These are phyloP conservation scores for Oryzias javanicus DNA, from an alignment of 2,113 vertebrate genomes.

Conservation along the genomic window DNA sequence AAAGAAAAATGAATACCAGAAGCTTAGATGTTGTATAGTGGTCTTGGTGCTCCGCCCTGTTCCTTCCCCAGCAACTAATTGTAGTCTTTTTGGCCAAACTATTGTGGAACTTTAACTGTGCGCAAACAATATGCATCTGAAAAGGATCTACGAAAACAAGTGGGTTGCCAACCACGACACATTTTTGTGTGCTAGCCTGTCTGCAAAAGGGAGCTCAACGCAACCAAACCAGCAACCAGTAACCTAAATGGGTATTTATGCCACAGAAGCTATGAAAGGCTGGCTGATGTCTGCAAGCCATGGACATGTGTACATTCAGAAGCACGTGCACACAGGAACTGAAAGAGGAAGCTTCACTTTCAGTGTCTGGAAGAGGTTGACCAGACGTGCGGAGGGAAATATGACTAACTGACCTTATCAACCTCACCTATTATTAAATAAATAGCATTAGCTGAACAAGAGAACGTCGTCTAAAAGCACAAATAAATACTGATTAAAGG, in stretches of 20 bases:
- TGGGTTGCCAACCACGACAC: slow-evolving; percentile 14
- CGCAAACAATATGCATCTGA: slow-evolving; percentile 18
- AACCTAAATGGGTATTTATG: too few species aligned
- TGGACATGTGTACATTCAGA: slow-evolving; percentile 25
- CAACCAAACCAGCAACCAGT: neutral
- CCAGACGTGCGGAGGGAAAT: neutral
- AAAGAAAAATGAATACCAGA: slow-evolving; percentile 11
- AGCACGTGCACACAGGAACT: slow-evolving; percentile 18
- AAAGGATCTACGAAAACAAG: slow-evolving; percentile 46
- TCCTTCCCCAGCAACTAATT: slow-evolving; percentile 38
- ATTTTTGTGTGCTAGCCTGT: neutral
- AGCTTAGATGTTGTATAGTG: neutral
- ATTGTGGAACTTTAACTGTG: slow-evolving; percentile 5
- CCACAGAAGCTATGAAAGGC: slow-evolving; percentile 15
- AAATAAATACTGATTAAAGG: slow-evolving; percentile 23
- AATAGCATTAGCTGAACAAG: slow-evolving; percentile 11
- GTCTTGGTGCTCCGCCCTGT: slow-evolving; percentile 21
- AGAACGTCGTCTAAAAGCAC: slow-evolving; percentile 19
- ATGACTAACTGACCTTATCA: neutral
- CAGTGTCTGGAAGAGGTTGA: too few species aligned
- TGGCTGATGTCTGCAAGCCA: slow-evolving; percentile 39
- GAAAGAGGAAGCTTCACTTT: neutral
- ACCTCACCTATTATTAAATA: neutral
- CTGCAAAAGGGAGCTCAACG: slow-evolving; percentile 1
- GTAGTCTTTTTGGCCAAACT: slow-evolving; percentile 21